phyloP scores from a whole-genome alignment of 2,113 vertebrate species.

The Tretioscincus oriximinensis region DNA sequence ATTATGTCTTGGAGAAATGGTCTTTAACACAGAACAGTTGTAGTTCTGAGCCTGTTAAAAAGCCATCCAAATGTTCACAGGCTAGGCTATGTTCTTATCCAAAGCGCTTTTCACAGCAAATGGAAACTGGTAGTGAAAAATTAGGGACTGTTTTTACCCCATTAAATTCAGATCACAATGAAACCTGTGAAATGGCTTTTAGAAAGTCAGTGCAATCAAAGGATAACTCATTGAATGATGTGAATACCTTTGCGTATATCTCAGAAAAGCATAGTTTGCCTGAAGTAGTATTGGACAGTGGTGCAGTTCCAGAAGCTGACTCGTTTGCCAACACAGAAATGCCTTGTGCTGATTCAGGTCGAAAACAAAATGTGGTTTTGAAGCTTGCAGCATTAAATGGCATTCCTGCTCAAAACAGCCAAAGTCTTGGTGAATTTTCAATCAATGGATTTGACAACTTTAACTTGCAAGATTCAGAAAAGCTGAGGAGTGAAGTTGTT shows the following conservation, averaged over 20 bases:
- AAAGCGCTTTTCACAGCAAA: conserved; percentile 47
- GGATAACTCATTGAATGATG: conserved; percentile 14
- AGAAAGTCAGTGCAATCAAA: conserved; percentile 45
- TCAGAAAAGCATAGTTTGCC: conserved; percentile 17
- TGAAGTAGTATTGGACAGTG: background rate
- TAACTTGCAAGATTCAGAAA: conserved; percentile 34
- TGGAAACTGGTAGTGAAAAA: conserved; percentile 45
- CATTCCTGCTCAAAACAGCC: conserved; percentile 26
- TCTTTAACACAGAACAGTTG: conserved; percentile 33
- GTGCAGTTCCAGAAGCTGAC: conserved; percentile 27
- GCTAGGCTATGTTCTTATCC: conserved; percentile 45
- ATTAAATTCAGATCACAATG: conserved; percentile 29
- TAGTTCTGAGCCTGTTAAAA: conserved; percentile 39
- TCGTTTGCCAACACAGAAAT: conserved; percentile 28
- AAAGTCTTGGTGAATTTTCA: conserved; percentile 33
- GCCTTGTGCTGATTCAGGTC: conserved; percentile 16
- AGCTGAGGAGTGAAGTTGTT: background rate
- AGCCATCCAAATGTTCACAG: conserved; percentile 63
- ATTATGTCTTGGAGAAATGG: conserved; percentile 33
- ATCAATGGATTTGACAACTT: conserved; percentile 39
- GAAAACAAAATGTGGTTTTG: conserved; percentile 43
- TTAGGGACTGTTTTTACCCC: conserved; percentile 45
- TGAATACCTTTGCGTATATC: conserved; percentile 24
- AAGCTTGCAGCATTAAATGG: conserved; percentile 23
- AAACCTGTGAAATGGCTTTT: conserved; percentile 33